These are phyloP conservation scores for Artemia sinica DNA, from an alignment of 2,888 invertebrate genomes.

Conservation along the genomic window DNA sequence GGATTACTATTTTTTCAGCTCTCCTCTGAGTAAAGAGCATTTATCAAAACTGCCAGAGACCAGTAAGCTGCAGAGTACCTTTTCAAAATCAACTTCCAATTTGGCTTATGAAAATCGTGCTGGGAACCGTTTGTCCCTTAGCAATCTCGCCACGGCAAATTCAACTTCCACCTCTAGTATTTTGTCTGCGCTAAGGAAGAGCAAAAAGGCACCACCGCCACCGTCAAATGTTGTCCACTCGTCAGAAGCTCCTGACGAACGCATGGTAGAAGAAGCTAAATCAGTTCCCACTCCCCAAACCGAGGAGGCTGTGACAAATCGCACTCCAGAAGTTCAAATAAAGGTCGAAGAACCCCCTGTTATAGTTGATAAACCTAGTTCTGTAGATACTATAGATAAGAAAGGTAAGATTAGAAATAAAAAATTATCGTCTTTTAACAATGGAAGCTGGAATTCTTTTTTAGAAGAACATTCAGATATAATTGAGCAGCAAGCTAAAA, in stretches of 20 bases:
- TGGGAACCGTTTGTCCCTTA: not conserved
- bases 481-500: no score
- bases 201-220: not conserved
- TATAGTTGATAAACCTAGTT: not conserved
- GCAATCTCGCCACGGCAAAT: not conserved
- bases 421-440: not conserved
- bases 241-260: not conserved
- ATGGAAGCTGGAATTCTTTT: not conserved
- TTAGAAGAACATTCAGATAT: not conserved
- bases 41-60: not conserved
- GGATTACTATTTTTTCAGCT: not conserved
- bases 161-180: slow-evolving; percentile 6
- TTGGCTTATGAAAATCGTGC: not conserved
- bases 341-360: not conserved
- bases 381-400: not conserved
- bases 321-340: not conserved
- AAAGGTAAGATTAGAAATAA: slow-evolving; percentile 10
- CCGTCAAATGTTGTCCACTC: not conserved
- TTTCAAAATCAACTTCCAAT: not conserved
- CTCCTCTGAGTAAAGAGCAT: not conserved
- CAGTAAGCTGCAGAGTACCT: not conserved
- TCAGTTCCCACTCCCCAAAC: not conserved
- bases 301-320: not conserved
- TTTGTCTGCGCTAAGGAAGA: not conserved
- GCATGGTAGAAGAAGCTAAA: not conserved